Percentiles rank a stretch among this genome's conserved stretches.
Evolutionary conservation across 2,797 vertebrate species (phyloP).

Genomic region (Champsocephalus esox): DNA sequence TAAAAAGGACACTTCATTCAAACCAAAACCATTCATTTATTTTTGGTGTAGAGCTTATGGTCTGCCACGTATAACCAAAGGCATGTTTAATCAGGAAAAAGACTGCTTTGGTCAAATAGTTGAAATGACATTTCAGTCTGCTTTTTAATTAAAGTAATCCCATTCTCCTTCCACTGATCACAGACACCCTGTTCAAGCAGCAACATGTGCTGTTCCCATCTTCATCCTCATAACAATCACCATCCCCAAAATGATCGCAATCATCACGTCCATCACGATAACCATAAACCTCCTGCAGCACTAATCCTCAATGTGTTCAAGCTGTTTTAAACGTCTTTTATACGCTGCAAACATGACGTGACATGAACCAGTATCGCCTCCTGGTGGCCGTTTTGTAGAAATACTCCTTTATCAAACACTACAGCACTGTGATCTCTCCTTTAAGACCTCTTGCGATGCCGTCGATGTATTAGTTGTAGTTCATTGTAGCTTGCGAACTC

Average conservation of each 20-base stretch:
- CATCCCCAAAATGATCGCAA: conserved; percentile 15
- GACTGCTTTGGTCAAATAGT: not conserved
- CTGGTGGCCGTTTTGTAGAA: conserved; percentile 41
- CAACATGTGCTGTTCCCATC: not conserved
- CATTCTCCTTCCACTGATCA: not conserved
- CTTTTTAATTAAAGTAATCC: not conserved
- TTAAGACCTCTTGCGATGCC: conserved; percentile 38
- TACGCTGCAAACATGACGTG: conserved; percentile 1
- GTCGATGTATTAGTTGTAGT: conserved; percentile 55
- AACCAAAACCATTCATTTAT: not conserved
- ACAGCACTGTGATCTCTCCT: conserved; percentile 41
- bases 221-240: conserved; percentile 15
- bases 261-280: conserved; percentile 36
- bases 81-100: conserved; percentile 2
- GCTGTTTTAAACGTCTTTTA: not conserved
- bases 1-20: not conserved
- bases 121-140: not conserved
- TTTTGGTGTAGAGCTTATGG: not conserved
- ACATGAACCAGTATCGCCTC: conserved; percentile 44
- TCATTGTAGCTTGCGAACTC: conserved; percentile 58
- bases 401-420: conserved; percentile 10
- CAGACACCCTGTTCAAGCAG: not conserved
- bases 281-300: conserved; percentile 44
- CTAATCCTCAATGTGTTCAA: conserved; percentile 18
- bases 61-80: not conserved